Evolutionary conservation across 1,140 invertebrate genomes (phyloP), one percentile per base, ranked within the genome.

Genomic region (Muscidifurax raptorellus): DNA sequence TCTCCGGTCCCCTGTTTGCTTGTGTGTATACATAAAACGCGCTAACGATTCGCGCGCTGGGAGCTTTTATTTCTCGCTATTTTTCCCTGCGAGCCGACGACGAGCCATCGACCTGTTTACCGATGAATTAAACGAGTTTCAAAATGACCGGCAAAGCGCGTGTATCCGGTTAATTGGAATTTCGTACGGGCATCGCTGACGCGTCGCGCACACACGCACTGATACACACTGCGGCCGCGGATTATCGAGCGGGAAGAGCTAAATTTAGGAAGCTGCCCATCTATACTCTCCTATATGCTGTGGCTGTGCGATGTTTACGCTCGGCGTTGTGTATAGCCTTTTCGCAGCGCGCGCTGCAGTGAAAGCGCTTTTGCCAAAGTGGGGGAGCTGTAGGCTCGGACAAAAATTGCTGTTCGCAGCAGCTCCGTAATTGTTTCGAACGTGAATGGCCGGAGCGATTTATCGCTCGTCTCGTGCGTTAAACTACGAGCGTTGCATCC

Each of bases 91-190:
- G 44, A 13, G 52, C n/a, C 36, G 18, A n/a, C n/a, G 22, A 59
- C 52, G 22, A 22, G 22, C 52, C 52, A 59, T 69, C 67, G 71
- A 13, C 30, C 71, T 72, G 71, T 72, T 72, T 72, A 72, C 27
- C 71, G 71, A 72, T 72, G 27, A 72, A 72, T 72, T 22, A 30
- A 72, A 72, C 75, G 40, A 47, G n/a, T 76, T 52, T 76, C 32
- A 13, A 76, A 27, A 76, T 52, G 12, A n/a, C 36, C 75, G 1
- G 22, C 36, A n/a, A 18, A 7, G 52, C 52, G 15, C 52, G 3
- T 3, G 22, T 59, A 59, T 7, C 52, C 18, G 52, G 52, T 59
- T 59, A 59, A 59, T 59, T 59, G 52, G 52, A 7, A 59, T 59
- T 59, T 59, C 52, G 52, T n/a, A 22, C 9, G 22, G 52, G 15